phyloP scores from a whole-genome alignment of 2,113 vertebrate species.

The Pachyramphus minor region DNA sequence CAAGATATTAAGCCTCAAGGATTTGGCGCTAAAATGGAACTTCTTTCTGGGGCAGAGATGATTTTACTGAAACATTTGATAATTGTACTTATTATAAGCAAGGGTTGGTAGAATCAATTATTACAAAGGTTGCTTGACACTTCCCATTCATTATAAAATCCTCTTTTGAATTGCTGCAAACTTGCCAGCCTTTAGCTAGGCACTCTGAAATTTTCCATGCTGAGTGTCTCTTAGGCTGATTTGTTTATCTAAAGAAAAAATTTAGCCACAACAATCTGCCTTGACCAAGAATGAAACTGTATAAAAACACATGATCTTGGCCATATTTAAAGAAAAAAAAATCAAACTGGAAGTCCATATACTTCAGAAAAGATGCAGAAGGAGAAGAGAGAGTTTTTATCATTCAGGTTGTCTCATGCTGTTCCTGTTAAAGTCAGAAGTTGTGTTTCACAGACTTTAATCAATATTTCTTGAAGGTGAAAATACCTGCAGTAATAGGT shows the following conservation, averaged over 20 bases:
- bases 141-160: conserved; percentile 38
- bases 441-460: background rate
- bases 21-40: conserved; percentile 45
- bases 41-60: conserved; percentile 24
- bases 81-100: conserved; percentile 48
- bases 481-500: background rate
- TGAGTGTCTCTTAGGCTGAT: background rate
- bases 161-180: conserved; percentile 10
- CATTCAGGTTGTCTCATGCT: background rate
- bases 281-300: background rate
- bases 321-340: background rate
- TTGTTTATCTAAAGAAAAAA: conserved; percentile 3
- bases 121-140: conserved; percentile 37
- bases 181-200: background rate
- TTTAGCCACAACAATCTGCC: background rate
- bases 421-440: background rate
- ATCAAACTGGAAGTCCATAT: background rate
- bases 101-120: conserved; percentile 34
- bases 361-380: background rate
- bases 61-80: conserved; percentile 53
- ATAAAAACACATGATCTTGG: background rate
- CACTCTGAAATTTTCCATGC: conserved; percentile 50
- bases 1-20: conserved; percentile 45
- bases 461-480: background rate
- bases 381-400: background rate